Conservation (phyloP, 2,113 vertebrate species). For the Elaphurus davidianus region DNA sequence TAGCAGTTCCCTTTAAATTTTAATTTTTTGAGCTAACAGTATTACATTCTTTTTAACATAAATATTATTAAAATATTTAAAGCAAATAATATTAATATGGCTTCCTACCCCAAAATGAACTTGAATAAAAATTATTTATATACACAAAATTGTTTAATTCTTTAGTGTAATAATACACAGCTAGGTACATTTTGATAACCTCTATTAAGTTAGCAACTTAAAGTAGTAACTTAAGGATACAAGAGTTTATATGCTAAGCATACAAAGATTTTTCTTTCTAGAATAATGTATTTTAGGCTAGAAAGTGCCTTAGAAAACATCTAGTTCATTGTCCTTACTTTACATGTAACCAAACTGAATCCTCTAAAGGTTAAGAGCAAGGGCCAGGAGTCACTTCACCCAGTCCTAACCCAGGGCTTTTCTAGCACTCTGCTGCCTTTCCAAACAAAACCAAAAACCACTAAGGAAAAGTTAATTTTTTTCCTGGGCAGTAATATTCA, state of each 20-base stretch:
- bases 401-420: not conserved
- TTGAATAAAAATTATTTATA: not conserved
- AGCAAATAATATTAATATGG: conserved; percentile 26
- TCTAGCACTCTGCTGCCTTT: not conserved
- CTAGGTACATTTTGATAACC: conserved; percentile 1
- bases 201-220: conserved; percentile 22
- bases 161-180: not conserved
- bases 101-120: not conserved
- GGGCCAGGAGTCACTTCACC: not conserved
- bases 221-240: not conserved
- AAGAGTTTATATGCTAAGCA: not conserved
- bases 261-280: not conserved
- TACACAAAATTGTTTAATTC: not conserved
- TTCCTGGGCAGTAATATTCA: not conserved
- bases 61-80: conserved; percentile 34
- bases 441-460: not conserved
- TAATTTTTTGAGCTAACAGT: not conserved
- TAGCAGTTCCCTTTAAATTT: not conserved
- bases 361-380: not conserved
- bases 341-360: not conserved
- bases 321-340: not conserved
- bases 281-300: not conserved
- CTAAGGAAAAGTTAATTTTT: not conserved
- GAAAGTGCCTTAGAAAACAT: not conserved
- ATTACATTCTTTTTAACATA: not conserved